Conservation (phyloP, 1,140 invertebrate genomes). For the Lepeophtheirus salmonis region DNA sequence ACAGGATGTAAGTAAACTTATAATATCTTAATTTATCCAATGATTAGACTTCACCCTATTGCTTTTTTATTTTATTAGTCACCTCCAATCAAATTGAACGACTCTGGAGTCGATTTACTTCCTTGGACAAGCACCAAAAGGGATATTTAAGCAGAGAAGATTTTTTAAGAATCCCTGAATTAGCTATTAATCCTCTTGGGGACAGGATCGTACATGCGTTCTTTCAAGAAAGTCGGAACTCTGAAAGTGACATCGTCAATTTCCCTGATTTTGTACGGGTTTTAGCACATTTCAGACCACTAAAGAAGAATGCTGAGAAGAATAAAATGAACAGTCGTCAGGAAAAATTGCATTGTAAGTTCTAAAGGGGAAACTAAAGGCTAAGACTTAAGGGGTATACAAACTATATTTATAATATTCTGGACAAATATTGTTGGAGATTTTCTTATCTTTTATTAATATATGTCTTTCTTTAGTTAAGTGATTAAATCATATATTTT, state of each 20-base stretch:
- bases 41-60: not conserved
- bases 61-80: not conserved
- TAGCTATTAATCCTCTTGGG: constrained; percentile 45
- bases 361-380: too few relatives aligned
- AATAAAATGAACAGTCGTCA: constrained; percentile 82
- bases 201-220: constrained; percentile 97
- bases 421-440: too few relatives aligned
- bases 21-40: not conserved
- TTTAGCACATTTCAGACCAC: constrained; percentile 79
- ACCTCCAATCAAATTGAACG: constrained; percentile 15
- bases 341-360: constrained; percentile 62
- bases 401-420: too few relatives aligned
- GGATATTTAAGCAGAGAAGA: constrained; percentile 89
- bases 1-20: constrained; percentile 7
- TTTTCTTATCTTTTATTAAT: too few relatives aligned
- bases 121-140: constrained; percentile 80
- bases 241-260: not conserved
- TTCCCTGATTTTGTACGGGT: constrained; percentile 64
- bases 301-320: constrained; percentile 60
- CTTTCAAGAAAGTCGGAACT: constrained; percentile 39
- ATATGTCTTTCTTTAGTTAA: too few relatives aligned
- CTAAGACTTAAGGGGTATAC: too few relatives aligned
- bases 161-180: constrained; percentile 77
- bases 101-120: constrained; percentile 48
- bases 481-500: too few relatives aligned